Percentiles rank a stretch among this genome's conserved stretches.
phyloP scores from a whole-genome alignment of 2,113 vertebrate species.

The Epinephelus lanceolatus region DNA sequence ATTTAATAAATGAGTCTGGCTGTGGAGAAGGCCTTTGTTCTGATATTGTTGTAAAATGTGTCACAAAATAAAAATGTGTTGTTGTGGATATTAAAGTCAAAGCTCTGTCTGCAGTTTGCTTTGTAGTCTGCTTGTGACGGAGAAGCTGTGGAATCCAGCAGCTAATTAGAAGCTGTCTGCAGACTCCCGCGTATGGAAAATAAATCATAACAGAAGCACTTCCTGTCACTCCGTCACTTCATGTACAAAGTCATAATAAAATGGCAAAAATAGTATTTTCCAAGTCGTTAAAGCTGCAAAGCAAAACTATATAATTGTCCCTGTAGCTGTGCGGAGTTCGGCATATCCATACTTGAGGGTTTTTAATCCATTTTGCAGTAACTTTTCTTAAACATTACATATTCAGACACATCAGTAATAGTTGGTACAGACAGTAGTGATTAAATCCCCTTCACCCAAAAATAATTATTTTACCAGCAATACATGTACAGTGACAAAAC shows the following conservation, averaged over 20 bases:
- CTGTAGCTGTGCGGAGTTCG: not conserved
- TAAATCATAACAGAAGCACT: conserved; percentile 1
- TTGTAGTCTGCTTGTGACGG: conserved; percentile 44
- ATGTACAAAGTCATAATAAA: not conserved
- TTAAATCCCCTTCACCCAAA: not conserved
- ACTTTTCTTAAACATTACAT: not conserved
- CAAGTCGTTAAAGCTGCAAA: not conserved
- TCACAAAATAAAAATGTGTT: conserved; percentile 34
- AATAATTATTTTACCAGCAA: not conserved
- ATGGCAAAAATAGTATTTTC: not conserved
- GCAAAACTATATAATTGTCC: not conserved
- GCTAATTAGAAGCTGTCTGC: conserved; percentile 37
- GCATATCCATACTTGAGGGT: not conserved
- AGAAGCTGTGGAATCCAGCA: conserved; percentile 12
- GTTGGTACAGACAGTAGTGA: not conserved
- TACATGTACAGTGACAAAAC: not conserved
- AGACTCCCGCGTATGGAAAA: conserved; percentile 24
- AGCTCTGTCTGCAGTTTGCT: conserved; percentile 25
- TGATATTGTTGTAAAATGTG: conserved; percentile 24
- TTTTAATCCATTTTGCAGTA: not conserved
- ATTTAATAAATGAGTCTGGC: not conserved
- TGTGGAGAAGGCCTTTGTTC: conserved; percentile 38
- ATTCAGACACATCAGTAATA: not conserved
- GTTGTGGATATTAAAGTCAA: conserved; percentile 25
- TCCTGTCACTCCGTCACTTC: conserved; percentile 7